Evolutionary conservation across 2,888 invertebrate species (phyloP).

Genomic region (Anoplius nigerrimus): DNA sequence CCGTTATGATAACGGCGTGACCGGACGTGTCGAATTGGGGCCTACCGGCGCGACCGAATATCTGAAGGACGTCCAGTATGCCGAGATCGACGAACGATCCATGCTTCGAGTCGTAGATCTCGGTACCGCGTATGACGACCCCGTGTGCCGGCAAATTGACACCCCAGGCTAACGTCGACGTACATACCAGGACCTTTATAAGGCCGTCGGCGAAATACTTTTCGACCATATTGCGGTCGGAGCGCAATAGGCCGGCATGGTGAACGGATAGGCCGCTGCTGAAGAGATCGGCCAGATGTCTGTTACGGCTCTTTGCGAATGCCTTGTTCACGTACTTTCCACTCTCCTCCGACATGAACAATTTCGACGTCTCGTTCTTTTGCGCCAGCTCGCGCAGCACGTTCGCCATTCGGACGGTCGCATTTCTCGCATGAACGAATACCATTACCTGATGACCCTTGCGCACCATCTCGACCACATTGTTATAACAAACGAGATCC

Average conservation of each 20-base stretch:
- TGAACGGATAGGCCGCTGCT: constrained; percentile 93
- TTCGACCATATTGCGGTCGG: constrained; percentile 92
- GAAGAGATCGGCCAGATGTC: constrained; percentile 89
- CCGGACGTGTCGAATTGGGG: constrained; percentile 98
- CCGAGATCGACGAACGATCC: constrained; percentile 96
- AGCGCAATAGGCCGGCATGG: constrained; percentile 95
- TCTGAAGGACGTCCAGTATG: constrained; percentile 97
- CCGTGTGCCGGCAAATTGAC: constrained; percentile 99
- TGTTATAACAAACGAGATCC: constrained; percentile 95
- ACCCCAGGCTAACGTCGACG: constrained; percentile 99
- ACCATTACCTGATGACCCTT: constrained; percentile 98
- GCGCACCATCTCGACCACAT: constrained; percentile 89
- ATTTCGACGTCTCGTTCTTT: constrained; percentile 82
- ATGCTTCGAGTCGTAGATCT: constrained; percentile 96
- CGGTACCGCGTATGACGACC: constrained; percentile 96
- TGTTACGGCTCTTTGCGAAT: constrained; percentile 86
- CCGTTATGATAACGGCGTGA: constrained; percentile 96
- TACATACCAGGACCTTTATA: constrained; percentile 84
- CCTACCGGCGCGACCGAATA: constrained; percentile 98
- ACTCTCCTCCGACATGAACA: constrained; percentile 82
- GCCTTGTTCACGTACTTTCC: constrained; percentile 83
- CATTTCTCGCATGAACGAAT: constrained; percentile 98
- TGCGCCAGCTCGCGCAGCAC: constrained; percentile 88
- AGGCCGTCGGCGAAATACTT: constrained; percentile 90
- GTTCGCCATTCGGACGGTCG: constrained; percentile 92